Percentiles rank a stretch among this genome's conserved stretches.
Evolutionary conservation across 2,797 vertebrate species (phyloP).

Genomic region (Diceros bicornis): DNA sequence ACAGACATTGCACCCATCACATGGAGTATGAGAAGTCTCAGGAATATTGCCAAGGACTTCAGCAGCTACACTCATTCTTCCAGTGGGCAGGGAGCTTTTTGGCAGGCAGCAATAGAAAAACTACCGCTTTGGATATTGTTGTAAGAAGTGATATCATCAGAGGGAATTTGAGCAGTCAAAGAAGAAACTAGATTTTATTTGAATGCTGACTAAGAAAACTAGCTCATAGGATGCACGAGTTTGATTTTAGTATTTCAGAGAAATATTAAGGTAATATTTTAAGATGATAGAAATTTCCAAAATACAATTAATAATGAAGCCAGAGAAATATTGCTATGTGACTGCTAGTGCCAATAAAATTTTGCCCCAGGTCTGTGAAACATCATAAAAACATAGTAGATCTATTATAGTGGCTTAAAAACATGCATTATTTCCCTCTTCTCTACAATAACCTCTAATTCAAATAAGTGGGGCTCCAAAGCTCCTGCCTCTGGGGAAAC

Average conservation of each 20-base stretch:
- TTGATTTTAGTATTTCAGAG: neutral
- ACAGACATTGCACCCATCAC: neutral
- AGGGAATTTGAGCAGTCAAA: neutral
- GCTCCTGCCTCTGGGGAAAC: neutral
- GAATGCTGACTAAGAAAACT: constrained; percentile 4
- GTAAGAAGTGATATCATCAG: neutral
- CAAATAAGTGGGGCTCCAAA: neutral
- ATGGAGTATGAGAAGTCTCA: neutral
- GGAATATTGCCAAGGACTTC: neutral
- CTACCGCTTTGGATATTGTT: neutral
- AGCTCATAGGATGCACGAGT: neutral
- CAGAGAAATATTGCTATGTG: neutral
- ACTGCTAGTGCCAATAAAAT: neutral
- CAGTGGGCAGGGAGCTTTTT: neutral
- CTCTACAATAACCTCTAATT: neutral
- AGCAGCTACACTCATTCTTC: neutral
- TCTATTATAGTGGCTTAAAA: neutral
- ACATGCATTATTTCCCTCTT: neutral
- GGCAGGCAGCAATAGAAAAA: neutral
- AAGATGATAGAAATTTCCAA: neutral
- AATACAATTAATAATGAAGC: neutral
- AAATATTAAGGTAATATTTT: neutral
- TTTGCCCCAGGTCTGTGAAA: neutral
- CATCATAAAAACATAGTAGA: neutral
- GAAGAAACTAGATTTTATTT: neutral